Evolutionary conservation across 2,113 vertebrate genomes (phyloP), one percentile per base, ranked within the genome.

Genomic region (Lepus americanus): DNA sequence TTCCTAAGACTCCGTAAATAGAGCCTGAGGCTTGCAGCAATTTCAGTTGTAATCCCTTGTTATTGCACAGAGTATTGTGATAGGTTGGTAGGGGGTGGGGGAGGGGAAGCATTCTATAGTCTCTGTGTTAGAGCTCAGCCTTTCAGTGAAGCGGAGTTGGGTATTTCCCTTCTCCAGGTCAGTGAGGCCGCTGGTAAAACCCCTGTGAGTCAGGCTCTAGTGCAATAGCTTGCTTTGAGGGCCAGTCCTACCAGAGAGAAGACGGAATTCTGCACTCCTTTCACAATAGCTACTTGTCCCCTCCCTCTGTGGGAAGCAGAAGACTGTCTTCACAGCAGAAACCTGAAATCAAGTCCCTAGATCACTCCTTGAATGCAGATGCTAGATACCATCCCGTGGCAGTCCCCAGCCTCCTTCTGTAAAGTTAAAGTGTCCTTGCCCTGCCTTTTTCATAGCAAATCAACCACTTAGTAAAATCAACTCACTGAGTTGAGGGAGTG

Each of bases 131-230:
- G 51, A 39, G 53, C 33, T 87, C 13, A 66, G 39, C 73, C 16
- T 90, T 78, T 33, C 33, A 9, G 2, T 72, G 44, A 73, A 13
- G 27, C 25, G 44, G 36, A 59, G 33, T 13, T 83, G 83, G 87
- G 66, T 61, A 79, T 94, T 94, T 87, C 66, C 80, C 61, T 83
- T 80, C 9, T 13, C 14, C 12, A 14, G 33, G 12, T 67, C 29
- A 6, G 4, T 33, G 36, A 72, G 55, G 44, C 17, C 53, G 4
- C 67, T 82, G 88, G 77, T 89, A 85, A 95, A 96, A 93, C 33
- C 27, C 66, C 76, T 31, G 53, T 90, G 63, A 59, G 66, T 89
- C 25, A 44, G 25, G 31, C 74, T 95, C 66, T 29, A 23, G 6
- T 73, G 69, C 69, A 66, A 36, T 27, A 63, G 12, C 29, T 90